Base-by-base conservation (phyloP, 2,113 vertebrate species). In the Pachycephala philippinensis region DNA sequence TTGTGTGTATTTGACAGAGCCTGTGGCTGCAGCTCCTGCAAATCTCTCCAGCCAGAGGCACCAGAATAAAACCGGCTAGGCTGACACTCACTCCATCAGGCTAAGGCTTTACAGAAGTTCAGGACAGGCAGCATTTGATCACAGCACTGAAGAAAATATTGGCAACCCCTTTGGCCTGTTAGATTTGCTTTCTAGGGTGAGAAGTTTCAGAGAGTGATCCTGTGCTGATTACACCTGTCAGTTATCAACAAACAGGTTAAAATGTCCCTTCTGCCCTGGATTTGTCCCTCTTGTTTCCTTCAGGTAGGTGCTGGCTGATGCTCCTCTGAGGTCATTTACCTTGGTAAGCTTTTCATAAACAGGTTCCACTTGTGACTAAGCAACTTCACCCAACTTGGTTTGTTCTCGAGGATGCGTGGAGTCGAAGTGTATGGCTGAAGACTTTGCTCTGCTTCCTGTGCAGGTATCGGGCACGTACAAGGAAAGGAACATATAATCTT, bases 351-450 rank as follows among this genome's bases (percentile, higher is more conserved):
- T 84, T 52, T 77, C 16, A n/a, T 49, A 28, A 53, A 10, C 13
- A 61, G 42, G 17, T 84, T 77, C 54, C 30, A 13, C 11, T 57
- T 40, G 12, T 80, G 80, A 22, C 17, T 18, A 39, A 77, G n/a
- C 37, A 61, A 45, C 64, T 57, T 86, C 10, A 5, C 57, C 37
- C 10, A 21, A 8, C 63, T 56, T 37, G 42, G 9, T 61, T 90
- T 77, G 50, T 27, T 66, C 59, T 49, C 0, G 0, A 56, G 44
- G 66, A 35, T 16, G 4, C 2, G 2, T 30, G 61, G 47, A 64
- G 35, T 68, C 0, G 0, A 80, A 76, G 18, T 11, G 14, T 31
- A 1, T n/a, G n/a, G 27, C 61, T 42, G 30, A 87, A 69, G 71
- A n/a, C n/a, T 39, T 5, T 40, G 24, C 30, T 68, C 21, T 3